Percentiles rank a stretch among this genome's conserved stretches.
These are phyloP conservation scores for Zoanthus gigantus DNA, from an alignment of 92 coral and sea anemone genomes.

Conservation along the genomic window DNA sequence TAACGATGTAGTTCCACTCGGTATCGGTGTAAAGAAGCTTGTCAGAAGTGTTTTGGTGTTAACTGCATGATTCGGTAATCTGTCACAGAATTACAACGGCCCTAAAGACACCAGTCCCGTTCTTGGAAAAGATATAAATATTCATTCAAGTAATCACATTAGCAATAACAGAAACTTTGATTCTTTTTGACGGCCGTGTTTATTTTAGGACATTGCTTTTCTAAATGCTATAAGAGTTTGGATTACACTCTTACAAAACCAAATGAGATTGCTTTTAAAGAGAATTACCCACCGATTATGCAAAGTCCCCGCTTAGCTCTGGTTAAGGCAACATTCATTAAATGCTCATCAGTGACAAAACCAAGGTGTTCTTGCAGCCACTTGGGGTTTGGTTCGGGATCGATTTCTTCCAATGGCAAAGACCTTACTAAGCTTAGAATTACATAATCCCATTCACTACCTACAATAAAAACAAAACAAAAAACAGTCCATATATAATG, in stretches of 20 bases:
- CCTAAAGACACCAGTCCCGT: too few species aligned
- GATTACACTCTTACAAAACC: not conserved
- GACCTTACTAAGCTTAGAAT: slow-evolving; percentile 79
- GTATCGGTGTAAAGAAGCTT: too few species aligned
- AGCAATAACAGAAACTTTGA: too few species aligned
- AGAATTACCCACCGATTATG: slow-evolving; percentile 55
- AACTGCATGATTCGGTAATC: too few species aligned
- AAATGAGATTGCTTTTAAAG: not conserved
- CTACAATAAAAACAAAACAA: slow-evolving; percentile 18
- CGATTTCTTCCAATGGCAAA: slow-evolving; percentile 66
- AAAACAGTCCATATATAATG: not conserved
- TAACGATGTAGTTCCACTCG: too few species aligned
- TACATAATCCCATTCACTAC: slow-evolving; percentile 85
- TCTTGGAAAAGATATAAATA: too few species aligned
- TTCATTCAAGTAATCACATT: too few species aligned
- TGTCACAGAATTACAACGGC: too few species aligned
- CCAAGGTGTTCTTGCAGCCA: slow-evolving; percentile 73
- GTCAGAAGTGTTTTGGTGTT: too few species aligned
- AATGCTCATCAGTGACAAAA: slow-evolving; percentile 71
- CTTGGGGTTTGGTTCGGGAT: slow-evolving; percentile 54
- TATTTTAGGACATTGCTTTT: too few species aligned
- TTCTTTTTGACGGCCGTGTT: too few species aligned
- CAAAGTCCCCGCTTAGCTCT: slow-evolving; percentile 75
- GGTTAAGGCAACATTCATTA: slow-evolving; percentile 83
- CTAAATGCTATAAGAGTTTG: not conserved